Evolutionary conservation across 2,797 vertebrate species (phyloP), one percentile per base, ranked within the genome.

Genomic region (Percopsis omiscomaycus): DNA sequence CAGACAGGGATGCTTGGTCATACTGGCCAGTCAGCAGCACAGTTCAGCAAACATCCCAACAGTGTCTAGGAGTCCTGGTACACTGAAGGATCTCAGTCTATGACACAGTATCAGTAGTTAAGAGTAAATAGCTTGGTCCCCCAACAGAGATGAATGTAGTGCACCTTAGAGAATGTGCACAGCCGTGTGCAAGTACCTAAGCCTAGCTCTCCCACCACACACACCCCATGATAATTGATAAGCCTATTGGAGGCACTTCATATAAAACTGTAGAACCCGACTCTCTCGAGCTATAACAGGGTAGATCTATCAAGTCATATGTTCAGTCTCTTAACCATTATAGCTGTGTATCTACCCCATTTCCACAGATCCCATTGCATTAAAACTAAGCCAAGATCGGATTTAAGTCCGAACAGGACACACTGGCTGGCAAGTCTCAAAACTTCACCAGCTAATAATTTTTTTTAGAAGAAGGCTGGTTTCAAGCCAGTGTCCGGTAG

Each of bases 61-160:
- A 73, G 78, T 60, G 86, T 82, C 76, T 69, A 79, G 80, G 87
- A 85, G 58, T 81, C 56, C 37, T 82, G 87, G 90, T 85, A 88
- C 84, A 77, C 78, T 82, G 85, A 71, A 87, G 82, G 84, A 89
- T 82, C 71, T 63, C 65, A 73, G 88, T 83, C 82, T 85, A 86
- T 81, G 85, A 91, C 69, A 88, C 87, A 91, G 89, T 85, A 91
- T 92, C 92, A 94, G 91, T 92, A 92, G 92, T 94, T 91, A 87
- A 66, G 28, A 81, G 77, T 61, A 79, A 85, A 84, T 80, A 90
- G 83, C 88, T 91, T 89, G 85, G 82, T 85, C 84, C 84, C 89
- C 90, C 73, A 44, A 75, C 84, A 77, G 60, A 86, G 72, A 84
- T 85, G 71, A 75, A 82, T 81, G 81, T 76, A 60, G 84, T 82